phyloP scores from a whole-genome alignment of 92 coral and sea anemone genomes.

The Heliopora coerulea region DNA sequence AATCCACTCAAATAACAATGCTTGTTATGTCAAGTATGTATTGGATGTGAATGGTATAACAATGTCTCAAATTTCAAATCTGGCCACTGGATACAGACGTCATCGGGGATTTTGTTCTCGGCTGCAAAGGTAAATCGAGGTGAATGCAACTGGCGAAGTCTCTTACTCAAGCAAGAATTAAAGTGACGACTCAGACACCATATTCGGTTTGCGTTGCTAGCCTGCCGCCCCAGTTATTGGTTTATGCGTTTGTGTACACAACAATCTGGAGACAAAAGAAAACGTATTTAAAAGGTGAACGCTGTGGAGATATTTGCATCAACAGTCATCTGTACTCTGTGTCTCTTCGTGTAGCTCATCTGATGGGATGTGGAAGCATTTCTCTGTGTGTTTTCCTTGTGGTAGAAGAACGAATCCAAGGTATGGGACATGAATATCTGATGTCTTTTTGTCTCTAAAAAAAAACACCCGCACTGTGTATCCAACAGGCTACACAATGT shows the following conservation, averaged over 20 bases:
- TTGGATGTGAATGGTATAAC: neutral
- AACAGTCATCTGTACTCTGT: conserved; percentile 5
- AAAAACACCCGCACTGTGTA: no score
- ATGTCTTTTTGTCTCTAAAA: neutral
- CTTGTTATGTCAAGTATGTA: conserved; percentile 32
- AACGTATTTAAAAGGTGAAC: neutral
- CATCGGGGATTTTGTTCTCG: neutral
- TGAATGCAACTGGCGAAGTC: neutral
- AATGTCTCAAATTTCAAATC: conserved; percentile 22
- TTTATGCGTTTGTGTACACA: conserved; percentile 23
- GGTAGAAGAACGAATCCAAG: neutral
- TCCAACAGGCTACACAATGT: no score
- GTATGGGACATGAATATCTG: neutral
- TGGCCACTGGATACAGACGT: neutral
- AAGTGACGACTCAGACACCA: conserved; percentile 14
- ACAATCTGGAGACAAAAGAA: conserved; percentile 13
- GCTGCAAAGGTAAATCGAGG: neutral
- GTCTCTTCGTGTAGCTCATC: neutral
- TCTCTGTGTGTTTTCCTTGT: conserved; percentile 13
- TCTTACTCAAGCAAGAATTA: neutral
- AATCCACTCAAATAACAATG: neutral
- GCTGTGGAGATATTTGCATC: conserved; percentile 15
- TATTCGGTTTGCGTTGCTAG: conserved; percentile 25
- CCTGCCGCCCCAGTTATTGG: conserved; percentile 12
- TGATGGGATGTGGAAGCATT: conserved; percentile 37